Evolutionary conservation across 2,888 invertebrate species (phyloP).

Genomic region (Chloroclysta siterata): DNA sequence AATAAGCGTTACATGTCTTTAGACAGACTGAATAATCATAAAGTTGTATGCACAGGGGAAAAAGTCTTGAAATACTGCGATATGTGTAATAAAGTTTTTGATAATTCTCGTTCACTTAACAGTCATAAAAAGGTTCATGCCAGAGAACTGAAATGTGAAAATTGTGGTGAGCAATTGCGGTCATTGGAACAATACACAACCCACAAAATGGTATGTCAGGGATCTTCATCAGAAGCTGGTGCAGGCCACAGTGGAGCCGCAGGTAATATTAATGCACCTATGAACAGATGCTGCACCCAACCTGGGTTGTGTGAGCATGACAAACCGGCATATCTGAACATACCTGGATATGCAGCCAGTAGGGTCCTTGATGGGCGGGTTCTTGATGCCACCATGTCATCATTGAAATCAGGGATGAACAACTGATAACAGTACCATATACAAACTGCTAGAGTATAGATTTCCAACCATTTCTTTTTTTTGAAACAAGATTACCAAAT

Average conservation of each 20-base stretch:
- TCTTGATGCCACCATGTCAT: slow-evolving; percentile 78
- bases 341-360: slow-evolving; percentile 79
- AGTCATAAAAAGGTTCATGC: slow-evolving; percentile 84
- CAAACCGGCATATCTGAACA: slow-evolving; percentile 81
- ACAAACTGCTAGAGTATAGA: slow-evolving; percentile 49
- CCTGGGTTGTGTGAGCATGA: slow-evolving; percentile 82
- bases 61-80: slow-evolving; percentile 82
- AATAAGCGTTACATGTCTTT: slow-evolving; percentile 83
- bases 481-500: slow-evolving; percentile 79
- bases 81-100: slow-evolving; percentile 84
- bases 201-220: slow-evolving; percentile 80
- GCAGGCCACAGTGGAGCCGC: slow-evolving; percentile 60
- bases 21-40: slow-evolving; percentile 82
- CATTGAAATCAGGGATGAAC: slow-evolving; percentile 81
- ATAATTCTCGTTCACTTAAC: slow-evolving; percentile 81
- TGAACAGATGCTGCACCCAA: slow-evolving; percentile 77
- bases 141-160: slow-evolving; percentile 81
- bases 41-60: slow-evolving; percentile 82
- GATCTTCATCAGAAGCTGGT: slow-evolving; percentile 61
- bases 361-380: slow-evolving; percentile 77
- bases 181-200: slow-evolving; percentile 81
- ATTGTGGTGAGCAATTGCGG: slow-evolving; percentile 80
- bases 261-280: slow-evolving; percentile 43
- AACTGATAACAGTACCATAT: slow-evolving; percentile 68
- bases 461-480: slow-evolving; percentile 67